phyloP scores from a whole-genome alignment of 2,113 vertebrate species.

The Nannobrachium achirus region DNA sequence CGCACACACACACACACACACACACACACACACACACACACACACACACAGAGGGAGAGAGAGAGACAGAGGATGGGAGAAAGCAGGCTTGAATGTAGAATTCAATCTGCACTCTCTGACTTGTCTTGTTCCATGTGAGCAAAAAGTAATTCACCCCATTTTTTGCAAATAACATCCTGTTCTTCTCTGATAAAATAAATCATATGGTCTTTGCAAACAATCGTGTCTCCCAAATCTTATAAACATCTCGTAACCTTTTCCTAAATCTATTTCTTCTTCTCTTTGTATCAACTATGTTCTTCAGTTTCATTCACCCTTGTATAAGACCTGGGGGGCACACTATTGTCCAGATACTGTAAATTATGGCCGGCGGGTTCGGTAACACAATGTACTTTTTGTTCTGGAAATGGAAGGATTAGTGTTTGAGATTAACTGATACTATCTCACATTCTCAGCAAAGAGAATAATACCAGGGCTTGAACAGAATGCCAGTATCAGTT shows the following conservation, averaged over 20 bases:
- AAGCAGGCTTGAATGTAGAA: too few species aligned
- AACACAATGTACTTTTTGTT: conserved; percentile 62
- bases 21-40: conserved; percentile 1
- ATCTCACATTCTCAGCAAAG: conserved; percentile 46
- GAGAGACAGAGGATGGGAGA: not conserved
- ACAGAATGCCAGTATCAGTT: conserved; percentile 12
- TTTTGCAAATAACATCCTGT: conserved; percentile 64
- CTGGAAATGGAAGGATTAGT: conserved; percentile 61
- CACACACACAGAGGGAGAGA: not conserved
- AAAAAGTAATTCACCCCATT: conserved; percentile 54
- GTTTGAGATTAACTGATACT: conserved; percentile 59
- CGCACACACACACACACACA: not conserved
- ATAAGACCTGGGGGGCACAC: conserved; percentile 29
- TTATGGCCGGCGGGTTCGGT: conserved; percentile 41
- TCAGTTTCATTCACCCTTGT: conserved; percentile 35
- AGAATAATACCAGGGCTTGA: conserved; percentile 22
- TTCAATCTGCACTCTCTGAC: conserved; percentile 28
- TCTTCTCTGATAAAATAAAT: conserved; percentile 66
- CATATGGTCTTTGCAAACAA: conserved; percentile 60
- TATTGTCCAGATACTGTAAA: conserved; percentile 57
- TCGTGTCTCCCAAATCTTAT: conserved; percentile 64
- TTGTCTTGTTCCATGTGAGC: conserved; percentile 31
- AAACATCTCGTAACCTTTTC: conserved; percentile 64
- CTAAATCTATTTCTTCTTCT: conserved; percentile 49
- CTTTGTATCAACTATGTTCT: conserved; percentile 42